Conservation (phyloP, 2,113 vertebrate genomes). For the Variabilichromis moorii region DNA sequence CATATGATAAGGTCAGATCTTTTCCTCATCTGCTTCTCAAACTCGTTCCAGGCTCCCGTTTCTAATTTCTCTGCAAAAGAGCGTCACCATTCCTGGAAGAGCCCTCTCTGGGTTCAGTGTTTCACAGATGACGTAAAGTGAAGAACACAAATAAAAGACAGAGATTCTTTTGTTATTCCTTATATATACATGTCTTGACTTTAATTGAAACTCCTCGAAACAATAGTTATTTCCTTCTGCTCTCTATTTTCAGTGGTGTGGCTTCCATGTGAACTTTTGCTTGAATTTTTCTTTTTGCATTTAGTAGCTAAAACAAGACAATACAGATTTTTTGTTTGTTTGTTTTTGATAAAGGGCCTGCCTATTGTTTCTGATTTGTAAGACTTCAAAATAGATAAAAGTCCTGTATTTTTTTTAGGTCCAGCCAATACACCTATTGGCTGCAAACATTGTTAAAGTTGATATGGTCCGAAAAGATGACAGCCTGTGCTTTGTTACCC, state of each 20-base stretch:
- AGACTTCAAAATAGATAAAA: conserved; percentile 52
- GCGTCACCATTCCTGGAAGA: background rate
- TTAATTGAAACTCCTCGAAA: conserved; percentile 76
- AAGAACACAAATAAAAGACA: background rate
- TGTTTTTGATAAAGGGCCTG: conserved; percentile 22
- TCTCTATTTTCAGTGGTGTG: conserved; percentile 83
- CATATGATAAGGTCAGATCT: background rate
- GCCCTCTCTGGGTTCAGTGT: fast-evolving
- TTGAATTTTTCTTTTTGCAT: conserved; percentile 77
- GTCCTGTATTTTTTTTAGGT: conserved; percentile 10
- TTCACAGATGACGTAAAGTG: background rate
- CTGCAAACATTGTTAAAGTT: background rate
- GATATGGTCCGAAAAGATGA: background rate
- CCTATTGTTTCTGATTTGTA: conserved; percentile 65
- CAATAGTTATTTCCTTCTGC: conserved; percentile 77
- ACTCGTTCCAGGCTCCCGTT: background rate
- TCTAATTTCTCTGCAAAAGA: background rate
- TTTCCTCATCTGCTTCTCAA: background rate
- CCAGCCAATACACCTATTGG: background rate
- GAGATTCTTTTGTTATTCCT: background rate
- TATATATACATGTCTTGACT: conserved; percentile 71
- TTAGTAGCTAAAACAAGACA: conserved; percentile 73
- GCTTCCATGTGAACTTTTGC: conserved; percentile 78
- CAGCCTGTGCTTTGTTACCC: background rate
- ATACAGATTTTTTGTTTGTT: background rate